phyloP scores from a whole-genome alignment of 2,888 invertebrate species.

The Cecidostiba fungosa region DNA sequence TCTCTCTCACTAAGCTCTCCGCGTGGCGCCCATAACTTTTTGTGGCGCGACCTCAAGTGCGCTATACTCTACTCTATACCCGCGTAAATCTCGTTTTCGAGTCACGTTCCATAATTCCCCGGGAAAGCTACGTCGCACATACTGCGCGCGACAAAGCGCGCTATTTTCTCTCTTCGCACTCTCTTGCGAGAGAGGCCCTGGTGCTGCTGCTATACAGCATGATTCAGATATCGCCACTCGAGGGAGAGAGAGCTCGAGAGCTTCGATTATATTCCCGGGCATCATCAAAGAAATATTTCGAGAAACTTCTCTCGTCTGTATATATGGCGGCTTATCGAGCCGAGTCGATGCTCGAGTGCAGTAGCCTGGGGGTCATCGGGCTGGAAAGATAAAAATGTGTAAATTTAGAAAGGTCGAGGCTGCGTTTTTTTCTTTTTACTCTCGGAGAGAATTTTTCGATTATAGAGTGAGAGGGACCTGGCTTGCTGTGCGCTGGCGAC shows the following conservation, averaged over 20 bases:
- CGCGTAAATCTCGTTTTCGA: constrained; percentile 70
- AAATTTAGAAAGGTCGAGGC: constrained; percentile 51
- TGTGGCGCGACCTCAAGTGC: constrained; percentile 47
- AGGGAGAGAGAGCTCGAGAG: constrained; percentile 35
- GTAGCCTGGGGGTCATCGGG: constrained; percentile 38
- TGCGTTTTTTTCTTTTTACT: not conserved
- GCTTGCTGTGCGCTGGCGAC: constrained; percentile 1
- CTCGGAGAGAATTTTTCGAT: not conserved
- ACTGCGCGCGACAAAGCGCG: constrained; percentile 29
- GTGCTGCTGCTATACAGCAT: not conserved
- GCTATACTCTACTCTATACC: not conserved
- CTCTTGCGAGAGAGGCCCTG: not conserved
- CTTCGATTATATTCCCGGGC: constrained; percentile 37
- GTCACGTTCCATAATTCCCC: constrained; percentile 73
- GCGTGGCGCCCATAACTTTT: constrained; percentile 44
- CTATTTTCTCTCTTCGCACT: constrained; percentile 48
- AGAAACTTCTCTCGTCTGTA: constrained; percentile 38
- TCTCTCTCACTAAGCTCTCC: constrained; percentile 11
- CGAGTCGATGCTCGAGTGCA: constrained; percentile 43
- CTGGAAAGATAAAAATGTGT: constrained; percentile 47
- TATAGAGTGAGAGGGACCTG: not conserved
- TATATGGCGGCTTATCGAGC: not conserved
- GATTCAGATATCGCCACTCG: constrained; percentile 34
- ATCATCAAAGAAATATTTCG: constrained; percentile 60
- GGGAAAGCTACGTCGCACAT: constrained; percentile 41